Conservation (phyloP, 92 coral and sea anemone species). For the Galaxea fascicularis region DNA sequence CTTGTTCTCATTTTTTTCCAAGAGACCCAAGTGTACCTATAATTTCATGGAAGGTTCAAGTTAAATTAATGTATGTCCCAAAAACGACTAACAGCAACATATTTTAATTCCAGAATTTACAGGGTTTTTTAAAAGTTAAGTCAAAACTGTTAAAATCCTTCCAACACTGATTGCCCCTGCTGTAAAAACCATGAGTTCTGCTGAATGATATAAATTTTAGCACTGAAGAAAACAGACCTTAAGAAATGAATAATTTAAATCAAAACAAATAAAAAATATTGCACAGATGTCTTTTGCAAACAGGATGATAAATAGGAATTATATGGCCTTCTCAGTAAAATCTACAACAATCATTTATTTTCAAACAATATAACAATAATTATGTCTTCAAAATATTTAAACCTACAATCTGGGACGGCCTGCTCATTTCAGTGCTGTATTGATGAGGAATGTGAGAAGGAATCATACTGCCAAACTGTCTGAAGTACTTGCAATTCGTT, state of each 20-base stretch:
- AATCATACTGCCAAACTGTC: constrained; percentile 19
- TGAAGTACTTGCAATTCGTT: constrained; percentile 51
- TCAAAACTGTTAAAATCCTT: constrained; percentile 5
- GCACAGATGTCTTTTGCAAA: constrained; percentile 7
- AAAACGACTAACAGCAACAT: neutral
- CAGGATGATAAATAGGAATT: constrained; percentile 5
- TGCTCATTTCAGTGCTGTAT: constrained; percentile 24
- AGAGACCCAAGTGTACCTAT: constrained; percentile 32
- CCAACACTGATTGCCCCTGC: constrained; percentile 2
- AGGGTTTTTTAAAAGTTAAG: constrained; percentile 5
- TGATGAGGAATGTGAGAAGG: constrained; percentile 51
- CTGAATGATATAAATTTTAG: constrained; percentile 2
- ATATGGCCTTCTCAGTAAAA: constrained; percentile 7
- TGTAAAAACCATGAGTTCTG: constrained; percentile 6
- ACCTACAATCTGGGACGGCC: constrained; percentile 34
- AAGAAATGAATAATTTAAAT: constrained; percentile 4
- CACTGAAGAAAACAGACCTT: constrained; percentile 1
- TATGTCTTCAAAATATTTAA: neutral
- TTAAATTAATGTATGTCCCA: constrained; percentile 7
- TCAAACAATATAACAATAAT: neutral
- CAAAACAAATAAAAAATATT: neutral
- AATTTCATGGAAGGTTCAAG: constrained; percentile 5
- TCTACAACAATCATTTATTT: neutral
- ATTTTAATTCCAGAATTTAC: neutral
- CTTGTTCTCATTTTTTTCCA: constrained; percentile 31